phyloP scores from a whole-genome alignment of 2,888 invertebrate genomes.

The Thymelicus acteon region DNA sequence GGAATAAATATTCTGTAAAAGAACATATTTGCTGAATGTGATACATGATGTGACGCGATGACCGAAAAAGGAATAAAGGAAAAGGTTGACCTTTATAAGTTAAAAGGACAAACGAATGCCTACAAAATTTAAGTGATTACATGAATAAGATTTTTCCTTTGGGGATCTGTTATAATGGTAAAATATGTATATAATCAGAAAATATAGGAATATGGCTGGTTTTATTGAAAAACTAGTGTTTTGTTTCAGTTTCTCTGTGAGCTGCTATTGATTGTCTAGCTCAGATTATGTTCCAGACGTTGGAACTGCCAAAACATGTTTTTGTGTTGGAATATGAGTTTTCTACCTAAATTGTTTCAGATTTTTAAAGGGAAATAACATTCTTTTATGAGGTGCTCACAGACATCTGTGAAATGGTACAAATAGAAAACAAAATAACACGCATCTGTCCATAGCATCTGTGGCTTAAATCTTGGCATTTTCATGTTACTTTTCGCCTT shows the following conservation, averaged over 20 bases:
- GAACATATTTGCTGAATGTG: too few species aligned
- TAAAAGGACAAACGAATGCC: constrained; percentile 8
- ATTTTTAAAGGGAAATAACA: background rate
- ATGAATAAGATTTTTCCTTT: background rate
- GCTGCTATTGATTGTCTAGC: too few species aligned
- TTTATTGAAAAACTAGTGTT: background rate
- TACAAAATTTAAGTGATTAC: background rate
- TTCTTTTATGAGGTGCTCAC: background rate
- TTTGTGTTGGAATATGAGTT: too few species aligned
- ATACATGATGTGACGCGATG: background rate
- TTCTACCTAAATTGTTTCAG: background rate
- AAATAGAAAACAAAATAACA: background rate
- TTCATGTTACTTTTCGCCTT: background rate
- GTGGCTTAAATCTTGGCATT: too few species aligned
- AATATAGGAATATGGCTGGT: background rate
- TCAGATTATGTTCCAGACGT: too few species aligned
- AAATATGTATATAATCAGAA: too few species aligned
- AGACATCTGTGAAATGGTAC: background rate
- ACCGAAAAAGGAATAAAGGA: background rate
- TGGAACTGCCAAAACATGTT: too few species aligned
- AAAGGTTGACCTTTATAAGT: constrained; percentile 1
- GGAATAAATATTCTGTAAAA: too few species aligned
- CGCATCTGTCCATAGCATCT: background rate
- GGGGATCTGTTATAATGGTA: background rate
- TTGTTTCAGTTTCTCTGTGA: too few species aligned